Base-by-base conservation (phyloP, 1,140 invertebrate species). In the Lasioglossum baleicum region DNA sequence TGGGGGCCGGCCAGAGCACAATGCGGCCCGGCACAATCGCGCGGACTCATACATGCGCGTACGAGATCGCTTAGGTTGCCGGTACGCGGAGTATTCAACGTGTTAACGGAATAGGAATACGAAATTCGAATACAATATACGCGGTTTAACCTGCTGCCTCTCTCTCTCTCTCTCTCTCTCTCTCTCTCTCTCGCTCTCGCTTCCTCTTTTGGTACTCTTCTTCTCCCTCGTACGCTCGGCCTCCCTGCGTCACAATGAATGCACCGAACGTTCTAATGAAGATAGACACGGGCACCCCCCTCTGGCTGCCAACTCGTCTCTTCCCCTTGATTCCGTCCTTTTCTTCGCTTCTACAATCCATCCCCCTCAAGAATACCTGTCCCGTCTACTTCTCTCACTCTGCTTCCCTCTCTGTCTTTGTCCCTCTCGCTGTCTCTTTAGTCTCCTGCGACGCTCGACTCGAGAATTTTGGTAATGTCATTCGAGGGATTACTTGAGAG, bases 11-110 rank as follows among this genome's bases (percentile, higher is more conserved):
- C 26, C 0, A 60, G 26, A 26, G 60, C 75, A 81, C 80, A 81
- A 81, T 81, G 73, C 75, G 56, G 53, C 20, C 65, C 0, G 60
- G 61, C 31, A 77, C 80, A 63, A 85, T 85, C 83, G 78, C 53
- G 44, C 64, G 44, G 65, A 85, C 84, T 85, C 84, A 85, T 85
- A 85, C 78, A 84, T 85, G 83, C 83, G 51, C 65, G 78, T 67
- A 83, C 83, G 71, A 56, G 72, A 48, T 67, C 69, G 67, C 75
- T 71, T 80, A 80, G 77, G 71, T 73, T 61, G 70, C 51, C 56
- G n/a, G 51, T 67, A 65, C 70, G 58, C 82, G 58, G 51, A 58
- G 78, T 42, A 71, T 63, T 80, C 75, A 72, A 0, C 69, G 64
- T 75, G 75, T 61, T 73, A 67, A 53, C 68, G 61, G 70, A 79